Evolutionary conservation across 2,113 vertebrate species (phyloP).

Genomic region (Rhynchopsitta pachyrhyncha): DNA sequence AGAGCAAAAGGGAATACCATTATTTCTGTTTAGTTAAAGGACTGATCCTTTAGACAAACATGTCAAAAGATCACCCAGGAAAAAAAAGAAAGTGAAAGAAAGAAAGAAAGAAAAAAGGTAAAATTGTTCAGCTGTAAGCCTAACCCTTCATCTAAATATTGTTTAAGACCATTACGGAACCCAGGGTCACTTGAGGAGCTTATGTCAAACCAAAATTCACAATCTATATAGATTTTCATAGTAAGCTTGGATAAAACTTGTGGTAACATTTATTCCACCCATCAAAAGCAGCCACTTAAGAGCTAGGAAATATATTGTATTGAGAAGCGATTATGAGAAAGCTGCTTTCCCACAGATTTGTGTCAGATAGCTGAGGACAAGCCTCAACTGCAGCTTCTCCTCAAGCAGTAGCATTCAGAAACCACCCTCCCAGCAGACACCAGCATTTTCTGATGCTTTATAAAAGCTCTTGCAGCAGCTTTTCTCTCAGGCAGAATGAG

Average conservation of each 20-base stretch:
- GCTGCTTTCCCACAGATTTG: background rate
- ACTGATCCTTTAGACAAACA: background rate
- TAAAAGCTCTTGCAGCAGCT: background rate
- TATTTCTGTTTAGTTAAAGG: background rate
- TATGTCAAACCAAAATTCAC: background rate
- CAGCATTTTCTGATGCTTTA: background rate
- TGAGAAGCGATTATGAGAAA: constrained; percentile 13
- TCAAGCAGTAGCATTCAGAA: background rate
- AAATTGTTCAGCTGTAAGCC: background rate
- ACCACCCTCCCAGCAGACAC: background rate
- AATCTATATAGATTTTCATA: background rate
- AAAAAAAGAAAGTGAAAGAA: background rate
- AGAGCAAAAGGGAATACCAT: background rate
- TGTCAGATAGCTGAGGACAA: background rate
- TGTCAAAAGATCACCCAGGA: background rate
- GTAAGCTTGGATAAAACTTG: background rate
- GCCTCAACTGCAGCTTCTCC: background rate
- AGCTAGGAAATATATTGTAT: background rate
- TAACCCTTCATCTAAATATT: background rate
- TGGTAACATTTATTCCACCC: background rate
- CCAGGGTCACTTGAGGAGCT: constrained; percentile 2
- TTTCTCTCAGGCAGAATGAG: background rate
- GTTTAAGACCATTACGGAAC: background rate
- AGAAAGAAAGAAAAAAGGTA: background rate
- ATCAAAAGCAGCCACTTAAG: background rate